Evolutionary conservation across 2,888 invertebrate genomes (phyloP).

Genomic region (Nasonia oneida): DNA sequence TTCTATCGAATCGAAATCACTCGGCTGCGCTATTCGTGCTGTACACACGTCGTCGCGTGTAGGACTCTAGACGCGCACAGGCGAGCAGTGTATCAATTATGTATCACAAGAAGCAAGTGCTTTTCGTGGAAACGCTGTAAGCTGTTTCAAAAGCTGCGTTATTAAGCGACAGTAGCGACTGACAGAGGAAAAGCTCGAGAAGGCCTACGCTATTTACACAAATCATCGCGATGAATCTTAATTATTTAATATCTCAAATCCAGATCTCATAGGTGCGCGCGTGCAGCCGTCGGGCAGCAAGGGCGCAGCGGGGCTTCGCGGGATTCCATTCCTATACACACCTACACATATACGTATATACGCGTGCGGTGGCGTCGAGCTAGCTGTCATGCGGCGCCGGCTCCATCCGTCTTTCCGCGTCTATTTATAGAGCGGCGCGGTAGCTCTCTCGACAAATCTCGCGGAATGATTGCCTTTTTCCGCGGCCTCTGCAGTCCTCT

Average conservation of each 20-base stretch:
- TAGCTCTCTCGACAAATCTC: slow-evolving; percentile 21
- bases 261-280: not conserved
- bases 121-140: too few species aligned
- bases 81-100: too few species aligned
- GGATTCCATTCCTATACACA: slow-evolving; percentile 9
- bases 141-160: too few species aligned
- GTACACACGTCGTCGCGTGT: too few species aligned
- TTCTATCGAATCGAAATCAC: not conserved
- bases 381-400: slow-evolving; percentile 27
- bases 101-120: too few species aligned
- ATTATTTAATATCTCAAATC: slow-evolving; percentile 70
- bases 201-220: not conserved
- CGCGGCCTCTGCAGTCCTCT: not conserved
- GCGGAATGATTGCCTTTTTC: slow-evolving; percentile 35
- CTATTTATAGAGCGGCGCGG: slow-evolving; percentile 37
- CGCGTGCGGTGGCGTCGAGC: not conserved
- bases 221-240: slow-evolving; percentile 67
- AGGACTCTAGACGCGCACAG: too few species aligned
- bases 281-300: not conserved
- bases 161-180: too few species aligned
- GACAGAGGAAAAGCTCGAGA: too few species aligned
- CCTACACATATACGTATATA: too few species aligned
- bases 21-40: not conserved
- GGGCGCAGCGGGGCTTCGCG: not conserved
- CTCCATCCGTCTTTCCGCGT: slow-evolving; percentile 42